phyloP scores from a whole-genome alignment of 2,888 invertebrate species.

The Conchocele bisecta region DNA sequence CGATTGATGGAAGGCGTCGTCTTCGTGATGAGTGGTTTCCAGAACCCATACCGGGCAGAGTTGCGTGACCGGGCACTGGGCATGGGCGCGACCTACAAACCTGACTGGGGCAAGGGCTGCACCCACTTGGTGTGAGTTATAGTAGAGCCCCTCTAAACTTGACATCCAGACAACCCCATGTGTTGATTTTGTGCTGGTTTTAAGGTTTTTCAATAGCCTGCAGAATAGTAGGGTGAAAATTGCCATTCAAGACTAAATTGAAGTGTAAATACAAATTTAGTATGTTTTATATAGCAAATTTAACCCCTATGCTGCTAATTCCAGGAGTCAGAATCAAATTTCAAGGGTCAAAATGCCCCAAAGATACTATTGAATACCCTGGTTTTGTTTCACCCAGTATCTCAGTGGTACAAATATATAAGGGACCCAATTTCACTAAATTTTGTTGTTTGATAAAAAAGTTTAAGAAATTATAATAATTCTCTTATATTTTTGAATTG shows the following conservation, averaged over 20 bases:
- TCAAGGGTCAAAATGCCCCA: no score
- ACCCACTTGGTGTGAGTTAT: slow-evolving; percentile 92
- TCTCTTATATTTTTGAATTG: no score
- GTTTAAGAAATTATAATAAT: no score
- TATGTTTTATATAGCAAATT: no score
- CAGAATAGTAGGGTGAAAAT: not conserved
- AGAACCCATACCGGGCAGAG: slow-evolving; percentile 90
- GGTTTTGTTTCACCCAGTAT: no score
- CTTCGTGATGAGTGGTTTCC: slow-evolving; percentile 93
- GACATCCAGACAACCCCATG: not conserved
- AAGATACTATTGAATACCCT: no score
- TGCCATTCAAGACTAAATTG: not conserved
- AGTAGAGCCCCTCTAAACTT: not conserved
- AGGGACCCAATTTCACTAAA: no score
- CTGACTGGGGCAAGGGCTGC: slow-evolving; percentile 89
- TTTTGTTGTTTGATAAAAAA: no score
- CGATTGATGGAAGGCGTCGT: slow-evolving; percentile 87
- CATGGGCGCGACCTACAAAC: slow-evolving; percentile 91
- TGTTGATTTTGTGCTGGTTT: not conserved
- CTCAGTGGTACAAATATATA: no score
- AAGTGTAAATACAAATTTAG: no score
- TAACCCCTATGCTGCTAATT: no score
- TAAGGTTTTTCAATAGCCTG: not conserved
- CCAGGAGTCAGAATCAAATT: no score
- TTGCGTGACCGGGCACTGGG: slow-evolving; percentile 88